phyloP scores from a whole-genome alignment of 2,113 vertebrate genomes.

The Chlamydotis undulata region DNA sequence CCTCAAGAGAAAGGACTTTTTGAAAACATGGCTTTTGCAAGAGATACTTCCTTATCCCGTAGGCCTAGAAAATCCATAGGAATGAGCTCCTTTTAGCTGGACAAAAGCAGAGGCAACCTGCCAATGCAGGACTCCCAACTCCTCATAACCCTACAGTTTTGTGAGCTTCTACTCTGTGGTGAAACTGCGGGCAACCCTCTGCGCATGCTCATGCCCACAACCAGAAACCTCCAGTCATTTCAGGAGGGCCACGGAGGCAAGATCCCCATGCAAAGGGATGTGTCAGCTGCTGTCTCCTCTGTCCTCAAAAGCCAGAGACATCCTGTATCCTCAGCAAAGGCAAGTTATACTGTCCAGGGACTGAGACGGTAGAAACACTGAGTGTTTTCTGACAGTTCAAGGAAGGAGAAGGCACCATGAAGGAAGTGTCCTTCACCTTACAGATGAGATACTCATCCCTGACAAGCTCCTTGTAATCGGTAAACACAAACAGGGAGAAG shows the following conservation, averaged over 20 bases:
- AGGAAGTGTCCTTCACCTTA: neutral
- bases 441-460: neutral
- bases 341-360: neutral
- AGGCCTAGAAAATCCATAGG: constrained; percentile 39
- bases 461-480: neutral
- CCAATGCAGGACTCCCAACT: neutral
- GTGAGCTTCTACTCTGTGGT: neutral
- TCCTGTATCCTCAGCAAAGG: neutral
- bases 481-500: neutral
- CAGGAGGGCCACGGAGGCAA: neutral
- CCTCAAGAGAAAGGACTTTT: neutral
- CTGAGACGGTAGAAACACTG: neutral
- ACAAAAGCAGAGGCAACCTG: neutral
- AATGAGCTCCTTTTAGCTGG: neutral
- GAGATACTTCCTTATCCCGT: neutral
- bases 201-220: neutral
- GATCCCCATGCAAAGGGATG: neutral
- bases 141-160: neutral
- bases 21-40: constrained; percentile 42
- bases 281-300: neutral
- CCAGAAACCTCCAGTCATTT: neutral
- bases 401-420: neutral
- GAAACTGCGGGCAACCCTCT: too few species aligned
- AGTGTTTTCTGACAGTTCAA: neutral
- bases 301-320: neutral